A percentile compares a stretch with the other conserved stretches of the same genome.
phyloP scores from a whole-genome alignment of 2,797 vertebrate genomes.

The Muscicapa striata region DNA sequence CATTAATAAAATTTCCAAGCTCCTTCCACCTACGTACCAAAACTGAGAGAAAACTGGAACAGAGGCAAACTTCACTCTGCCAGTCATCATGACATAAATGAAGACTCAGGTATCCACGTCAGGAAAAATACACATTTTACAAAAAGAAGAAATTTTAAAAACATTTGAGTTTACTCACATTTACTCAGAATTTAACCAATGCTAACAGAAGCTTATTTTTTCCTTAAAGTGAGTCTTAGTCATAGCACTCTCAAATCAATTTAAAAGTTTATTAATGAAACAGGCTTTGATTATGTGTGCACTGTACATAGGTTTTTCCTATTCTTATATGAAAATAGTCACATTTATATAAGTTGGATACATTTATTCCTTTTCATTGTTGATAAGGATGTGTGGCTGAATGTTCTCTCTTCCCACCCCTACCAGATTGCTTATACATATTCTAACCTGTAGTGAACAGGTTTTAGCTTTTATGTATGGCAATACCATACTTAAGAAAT shows the following conservation, averaged over 20 bases:
- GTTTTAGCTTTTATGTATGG: not conserved
- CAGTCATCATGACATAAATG: not conserved
- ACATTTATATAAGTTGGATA: not conserved
- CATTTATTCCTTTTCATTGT: not conserved
- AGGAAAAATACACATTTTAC: not conserved
- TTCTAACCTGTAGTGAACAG: not conserved
- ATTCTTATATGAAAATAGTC: not conserved
- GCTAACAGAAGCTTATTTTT: constrained; percentile 8
- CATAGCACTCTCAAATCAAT: not conserved
- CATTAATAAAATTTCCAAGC: not conserved
- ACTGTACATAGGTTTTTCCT: not conserved
- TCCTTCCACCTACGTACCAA: not conserved
- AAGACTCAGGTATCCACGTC: not conserved
- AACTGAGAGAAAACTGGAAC: not conserved
- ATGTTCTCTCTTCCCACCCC: not conserved
- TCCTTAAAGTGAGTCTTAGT: not conserved
- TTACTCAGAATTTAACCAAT: not conserved
- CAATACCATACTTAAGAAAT: not conserved
- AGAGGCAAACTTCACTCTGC: not conserved
- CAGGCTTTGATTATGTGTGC: not conserved
- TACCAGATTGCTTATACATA: not conserved
- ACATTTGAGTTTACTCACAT: not conserved
- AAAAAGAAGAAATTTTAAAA: not conserved
- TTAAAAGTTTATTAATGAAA: not conserved
- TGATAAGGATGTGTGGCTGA: not conserved